Conservation (phyloP, 2,113 vertebrate genomes). For the Corythornis cristatus region DNA sequence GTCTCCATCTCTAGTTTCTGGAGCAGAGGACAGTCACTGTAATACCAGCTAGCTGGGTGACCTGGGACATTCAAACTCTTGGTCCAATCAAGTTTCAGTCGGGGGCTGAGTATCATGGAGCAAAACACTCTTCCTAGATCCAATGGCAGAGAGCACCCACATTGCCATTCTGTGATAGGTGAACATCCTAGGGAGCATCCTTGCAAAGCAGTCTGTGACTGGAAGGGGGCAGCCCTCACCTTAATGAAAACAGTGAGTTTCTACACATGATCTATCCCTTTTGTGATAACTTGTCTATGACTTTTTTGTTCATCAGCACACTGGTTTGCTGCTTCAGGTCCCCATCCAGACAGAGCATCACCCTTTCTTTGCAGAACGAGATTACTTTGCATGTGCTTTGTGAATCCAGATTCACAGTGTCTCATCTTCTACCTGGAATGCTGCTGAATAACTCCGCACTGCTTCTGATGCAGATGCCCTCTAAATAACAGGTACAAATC, state of each 20-base stretch:
- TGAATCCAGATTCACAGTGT: background rate
- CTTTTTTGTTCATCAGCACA: background rate
- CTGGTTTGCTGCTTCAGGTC: background rate
- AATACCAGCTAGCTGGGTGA: background rate
- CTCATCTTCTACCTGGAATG: background rate
- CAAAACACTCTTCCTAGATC: background rate
- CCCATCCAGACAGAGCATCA: background rate
- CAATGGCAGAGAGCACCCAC: background rate
- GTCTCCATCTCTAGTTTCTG: background rate
- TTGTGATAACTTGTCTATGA: background rate
- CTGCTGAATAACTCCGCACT: background rate
- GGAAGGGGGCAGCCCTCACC: background rate
- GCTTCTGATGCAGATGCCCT: background rate
- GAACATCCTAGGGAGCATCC: background rate
- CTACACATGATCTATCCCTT: rapidly evolving
- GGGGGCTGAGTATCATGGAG: rapidly evolving
- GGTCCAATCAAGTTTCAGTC: background rate
- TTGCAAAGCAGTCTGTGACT: rapidly evolving
- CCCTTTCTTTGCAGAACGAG: background rate
- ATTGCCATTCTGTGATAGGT: background rate
- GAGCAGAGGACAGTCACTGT: background rate
- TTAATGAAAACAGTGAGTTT: background rate
- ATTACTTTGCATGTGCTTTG: rapidly evolving
- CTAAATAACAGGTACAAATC: background rate
- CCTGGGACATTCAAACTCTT: background rate